These are phyloP conservation scores for Nasonia giraulti DNA, from an alignment of 1,140 invertebrate species.

Conservation along the genomic window DNA sequence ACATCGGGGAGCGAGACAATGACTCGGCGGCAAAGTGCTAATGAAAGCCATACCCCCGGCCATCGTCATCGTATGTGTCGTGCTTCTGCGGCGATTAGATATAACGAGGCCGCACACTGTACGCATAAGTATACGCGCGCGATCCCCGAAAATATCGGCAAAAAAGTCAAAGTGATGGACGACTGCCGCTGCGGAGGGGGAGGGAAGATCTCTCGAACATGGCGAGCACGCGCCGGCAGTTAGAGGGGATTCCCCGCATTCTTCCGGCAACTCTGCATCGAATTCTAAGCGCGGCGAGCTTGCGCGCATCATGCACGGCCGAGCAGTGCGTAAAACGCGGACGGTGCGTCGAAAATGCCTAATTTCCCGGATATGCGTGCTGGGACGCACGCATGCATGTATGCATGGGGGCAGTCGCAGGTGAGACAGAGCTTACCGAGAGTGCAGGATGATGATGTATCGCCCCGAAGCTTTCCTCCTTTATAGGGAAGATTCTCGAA, in stretches of 20 bases:
- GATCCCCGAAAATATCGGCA: no score
- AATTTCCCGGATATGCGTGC: neutral
- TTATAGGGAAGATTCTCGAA: neutral
- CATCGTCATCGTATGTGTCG: no score
- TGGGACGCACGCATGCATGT: neutral
- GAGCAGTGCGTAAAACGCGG: neutral
- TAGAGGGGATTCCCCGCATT: conserved; percentile 31
- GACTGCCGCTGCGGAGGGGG: no score
- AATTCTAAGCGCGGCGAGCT: neutral
- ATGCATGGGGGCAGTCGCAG: neutral
- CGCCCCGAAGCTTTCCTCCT: neutral
- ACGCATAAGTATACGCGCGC: no score
- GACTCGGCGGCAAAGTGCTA: no score
- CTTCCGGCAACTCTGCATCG: conserved; percentile 24
- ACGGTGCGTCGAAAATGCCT: neutral
- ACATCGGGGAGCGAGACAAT: no score
- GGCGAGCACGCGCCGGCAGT: conserved; percentile 33
- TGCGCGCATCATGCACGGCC: neutral
- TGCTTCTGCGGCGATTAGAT: no score
- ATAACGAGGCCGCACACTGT: no score
- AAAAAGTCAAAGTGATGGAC: no score
- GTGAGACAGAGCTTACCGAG: neutral
- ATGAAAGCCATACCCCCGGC: no score
- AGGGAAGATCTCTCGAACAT: conserved; percentile 16
- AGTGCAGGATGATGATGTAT: conserved; percentile 3